These are phyloP conservation scores for Lithobates pipiens DNA, from an alignment of 2,797 vertebrate species.

Conservation along the genomic window DNA sequence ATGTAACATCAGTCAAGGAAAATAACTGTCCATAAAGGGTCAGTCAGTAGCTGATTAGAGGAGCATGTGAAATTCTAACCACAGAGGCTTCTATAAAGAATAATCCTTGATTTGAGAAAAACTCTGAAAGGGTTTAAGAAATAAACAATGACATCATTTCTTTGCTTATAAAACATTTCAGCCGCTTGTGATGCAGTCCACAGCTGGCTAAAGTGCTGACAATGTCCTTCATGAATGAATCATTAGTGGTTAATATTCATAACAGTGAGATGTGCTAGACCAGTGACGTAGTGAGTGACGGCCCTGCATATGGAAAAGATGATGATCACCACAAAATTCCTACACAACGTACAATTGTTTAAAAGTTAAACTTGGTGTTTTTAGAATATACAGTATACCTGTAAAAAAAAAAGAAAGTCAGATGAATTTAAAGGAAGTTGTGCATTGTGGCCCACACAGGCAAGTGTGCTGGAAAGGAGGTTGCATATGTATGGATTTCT, in stretches of 20 bases:
- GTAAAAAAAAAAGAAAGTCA: too few species aligned
- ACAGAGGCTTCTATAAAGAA: neutral
- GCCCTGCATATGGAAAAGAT: neutral
- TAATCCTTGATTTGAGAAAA: conserved; percentile 1
- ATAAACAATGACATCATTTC: neutral
- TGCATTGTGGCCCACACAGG: too few species aligned
- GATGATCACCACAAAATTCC: neutral
- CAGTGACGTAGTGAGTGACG: neutral
- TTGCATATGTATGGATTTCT: too few species aligned
- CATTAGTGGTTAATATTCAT: conserved; percentile 7
- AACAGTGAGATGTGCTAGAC: neutral
- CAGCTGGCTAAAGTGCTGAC: conserved; percentile 6
- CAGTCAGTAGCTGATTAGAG: conserved; percentile 4
- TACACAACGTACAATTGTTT: neutral
- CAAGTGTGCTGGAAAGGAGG: too few species aligned
- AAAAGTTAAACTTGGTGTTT: neutral
- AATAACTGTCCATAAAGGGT: neutral
- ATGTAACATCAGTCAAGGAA: neutral
- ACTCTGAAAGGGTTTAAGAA: neutral
- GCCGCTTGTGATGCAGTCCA: neutral
- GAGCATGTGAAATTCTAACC: neutral
- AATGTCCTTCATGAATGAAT: neutral
- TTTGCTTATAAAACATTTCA: neutral
- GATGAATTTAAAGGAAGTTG: too few species aligned
- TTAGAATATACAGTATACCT: too few species aligned